phyloP scores from a whole-genome alignment of 1,140 invertebrate species.

The Coenobita brevimanus region DNA sequence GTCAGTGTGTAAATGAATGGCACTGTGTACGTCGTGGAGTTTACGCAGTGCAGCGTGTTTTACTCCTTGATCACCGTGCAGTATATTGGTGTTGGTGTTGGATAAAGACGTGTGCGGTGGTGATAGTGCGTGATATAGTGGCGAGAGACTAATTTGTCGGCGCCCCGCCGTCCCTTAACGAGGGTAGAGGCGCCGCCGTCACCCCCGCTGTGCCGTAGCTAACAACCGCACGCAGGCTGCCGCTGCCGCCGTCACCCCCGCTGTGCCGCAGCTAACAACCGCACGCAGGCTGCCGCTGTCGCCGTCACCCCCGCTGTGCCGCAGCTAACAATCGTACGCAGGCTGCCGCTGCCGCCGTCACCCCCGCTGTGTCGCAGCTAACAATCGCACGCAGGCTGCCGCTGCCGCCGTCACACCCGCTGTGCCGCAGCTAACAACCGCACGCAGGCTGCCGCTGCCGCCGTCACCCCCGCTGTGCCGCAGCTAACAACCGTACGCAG shows the following conservation, averaged over 20 bases:
- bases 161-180: constrained; percentile 45
- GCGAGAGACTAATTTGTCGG: constrained; percentile 55
- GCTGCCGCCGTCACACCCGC: constrained; percentile 33
- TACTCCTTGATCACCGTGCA: too few relatives aligned
- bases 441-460: too few relatives aligned
- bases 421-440: not conserved
- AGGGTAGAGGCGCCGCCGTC: constrained; percentile 46
- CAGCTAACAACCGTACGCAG: not conserved
- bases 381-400: too few relatives aligned
- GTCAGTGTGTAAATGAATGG: too few relatives aligned
- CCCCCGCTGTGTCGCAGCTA: too few relatives aligned
- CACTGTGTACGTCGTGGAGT: too few relatives aligned
- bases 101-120: constrained; percentile 15
- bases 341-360: too few relatives aligned
- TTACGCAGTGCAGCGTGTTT: too few relatives aligned
- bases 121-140: constrained; percentile 54
- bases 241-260: not conserved
- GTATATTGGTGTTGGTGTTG: not conserved
- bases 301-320: not conserved
- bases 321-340: not conserved
- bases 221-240: not conserved
- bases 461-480: too few relatives aligned
- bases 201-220: constrained; percentile 9
- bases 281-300: not conserved
- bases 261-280: not conserved